These are phyloP conservation scores for Metridium senile DNA, from an alignment of 92 coral and sea anemone genomes.

Conservation along the genomic window DNA sequence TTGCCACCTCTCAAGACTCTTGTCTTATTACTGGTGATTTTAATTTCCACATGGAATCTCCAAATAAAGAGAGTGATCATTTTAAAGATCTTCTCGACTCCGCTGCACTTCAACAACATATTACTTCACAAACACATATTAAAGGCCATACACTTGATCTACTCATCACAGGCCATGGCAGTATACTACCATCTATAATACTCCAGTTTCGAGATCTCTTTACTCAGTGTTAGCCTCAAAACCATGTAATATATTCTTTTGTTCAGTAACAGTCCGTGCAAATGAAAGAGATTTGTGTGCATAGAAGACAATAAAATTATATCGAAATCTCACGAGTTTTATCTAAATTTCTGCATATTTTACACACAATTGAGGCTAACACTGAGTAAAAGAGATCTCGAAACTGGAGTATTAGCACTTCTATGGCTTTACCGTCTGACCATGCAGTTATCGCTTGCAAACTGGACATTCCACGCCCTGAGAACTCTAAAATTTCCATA, in stretches of 20 bases:
- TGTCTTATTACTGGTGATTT: constrained; percentile 40
- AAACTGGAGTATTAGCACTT: too few species aligned
- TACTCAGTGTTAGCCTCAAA: too few species aligned
- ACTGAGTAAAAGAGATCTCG: too few species aligned
- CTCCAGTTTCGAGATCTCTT: too few species aligned
- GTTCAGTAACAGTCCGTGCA: too few species aligned
- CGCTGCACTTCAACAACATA: constrained; percentile 14
- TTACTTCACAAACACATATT: constrained; percentile 9
- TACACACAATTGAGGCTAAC: too few species aligned
- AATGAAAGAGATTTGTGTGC: too few species aligned
- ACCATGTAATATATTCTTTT: too few species aligned
- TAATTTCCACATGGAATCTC: constrained; percentile 6
- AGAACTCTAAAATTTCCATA: background rate
- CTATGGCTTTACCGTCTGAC: background rate
- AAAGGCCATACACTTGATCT: constrained; percentile 11
- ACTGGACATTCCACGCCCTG: background rate
- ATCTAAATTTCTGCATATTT: too few species aligned
- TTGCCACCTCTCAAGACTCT: background rate
- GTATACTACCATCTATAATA: background rate
- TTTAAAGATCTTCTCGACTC: background rate
- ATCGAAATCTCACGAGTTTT: too few species aligned
- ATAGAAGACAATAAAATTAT: too few species aligned
- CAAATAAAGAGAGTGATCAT: constrained; percentile 12
- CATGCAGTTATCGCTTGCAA: background rate
- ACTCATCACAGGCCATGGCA: background rate